Conservation (phyloP, 2,797 vertebrate species). For the Mus minutoides region DNA sequence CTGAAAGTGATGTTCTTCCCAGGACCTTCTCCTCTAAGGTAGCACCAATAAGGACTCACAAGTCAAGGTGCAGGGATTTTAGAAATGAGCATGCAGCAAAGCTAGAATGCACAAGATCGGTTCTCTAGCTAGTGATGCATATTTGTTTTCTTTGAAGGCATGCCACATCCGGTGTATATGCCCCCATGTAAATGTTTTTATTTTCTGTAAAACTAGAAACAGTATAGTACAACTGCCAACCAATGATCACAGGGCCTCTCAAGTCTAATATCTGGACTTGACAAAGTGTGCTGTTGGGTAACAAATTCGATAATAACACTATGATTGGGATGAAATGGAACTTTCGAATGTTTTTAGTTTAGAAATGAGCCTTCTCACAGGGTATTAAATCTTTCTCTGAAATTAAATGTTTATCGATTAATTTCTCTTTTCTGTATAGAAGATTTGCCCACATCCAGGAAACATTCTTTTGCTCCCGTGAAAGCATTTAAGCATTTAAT, state of each 20-base stretch:
- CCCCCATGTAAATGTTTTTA: not conserved
- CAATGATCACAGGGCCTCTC: not conserved
- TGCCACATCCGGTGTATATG: not conserved
- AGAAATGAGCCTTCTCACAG: not conserved
- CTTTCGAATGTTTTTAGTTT: not conserved
- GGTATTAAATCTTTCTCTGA: not conserved
- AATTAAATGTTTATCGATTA: constrained; percentile 8
- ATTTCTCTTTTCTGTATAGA: not conserved
- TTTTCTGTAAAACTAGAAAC: not conserved
- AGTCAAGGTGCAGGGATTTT: fast-evolving
- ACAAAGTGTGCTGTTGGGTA: not conserved
- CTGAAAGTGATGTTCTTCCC: not conserved
- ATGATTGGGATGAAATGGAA: not conserved
- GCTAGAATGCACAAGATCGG: too few species aligned
- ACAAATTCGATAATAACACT: not conserved
- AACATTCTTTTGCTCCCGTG: not conserved
- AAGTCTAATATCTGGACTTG: not conserved
- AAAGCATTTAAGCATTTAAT: not conserved
- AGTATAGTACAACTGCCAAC: not conserved
- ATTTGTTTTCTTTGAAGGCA: not conserved
- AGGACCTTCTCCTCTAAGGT: not conserved
- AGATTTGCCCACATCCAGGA: not conserved
- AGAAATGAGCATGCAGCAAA: not conserved
- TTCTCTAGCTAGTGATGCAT: not conserved
- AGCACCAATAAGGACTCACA: not conserved